These are phyloP conservation scores for Gonocerus acuteangulatus DNA, from an alignment of 2,888 invertebrate species.

Conservation along the genomic window DNA sequence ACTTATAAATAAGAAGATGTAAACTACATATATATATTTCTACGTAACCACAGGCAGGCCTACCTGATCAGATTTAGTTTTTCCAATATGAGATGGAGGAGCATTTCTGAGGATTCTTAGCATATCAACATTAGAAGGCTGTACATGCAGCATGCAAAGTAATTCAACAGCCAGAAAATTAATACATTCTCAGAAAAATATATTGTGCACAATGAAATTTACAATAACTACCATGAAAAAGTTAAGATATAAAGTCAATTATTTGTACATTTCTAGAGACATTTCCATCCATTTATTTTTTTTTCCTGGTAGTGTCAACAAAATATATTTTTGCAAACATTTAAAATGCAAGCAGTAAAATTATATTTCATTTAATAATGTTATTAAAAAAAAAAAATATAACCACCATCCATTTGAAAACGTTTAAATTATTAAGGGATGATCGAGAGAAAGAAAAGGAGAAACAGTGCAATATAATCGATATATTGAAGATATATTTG, in stretches of 20 bases:
- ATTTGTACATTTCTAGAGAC: background rate
- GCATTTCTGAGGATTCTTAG: slow-evolving; percentile 76
- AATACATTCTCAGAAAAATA: background rate
- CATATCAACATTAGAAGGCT: slow-evolving; percentile 72
- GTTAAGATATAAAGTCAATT: background rate
- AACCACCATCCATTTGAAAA: background rate
- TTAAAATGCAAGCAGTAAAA: no score
- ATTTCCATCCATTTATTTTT: no score
- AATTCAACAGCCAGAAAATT: slow-evolving; percentile 9
- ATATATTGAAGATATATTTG: background rate
- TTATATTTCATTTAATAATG: no score
- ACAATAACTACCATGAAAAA: background rate
- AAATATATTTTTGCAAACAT: no score
- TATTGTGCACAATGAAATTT: background rate
- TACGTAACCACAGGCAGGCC: no score
- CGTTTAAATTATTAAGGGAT: background rate
- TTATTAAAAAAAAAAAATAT: no score
- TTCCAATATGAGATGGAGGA: slow-evolving; percentile 75
- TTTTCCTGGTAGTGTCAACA: no score
- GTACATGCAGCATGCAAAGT: slow-evolving; percentile 48
- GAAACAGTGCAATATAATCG: background rate
- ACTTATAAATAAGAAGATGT: no score
- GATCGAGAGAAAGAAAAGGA: background rate
- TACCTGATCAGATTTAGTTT: slow-evolving; percentile 82
- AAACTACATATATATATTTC: no score